These are phyloP conservation scores for Sakesphorus luctuosus DNA, from an alignment of 2,113 vertebrate genomes.

Conservation along the genomic window DNA sequence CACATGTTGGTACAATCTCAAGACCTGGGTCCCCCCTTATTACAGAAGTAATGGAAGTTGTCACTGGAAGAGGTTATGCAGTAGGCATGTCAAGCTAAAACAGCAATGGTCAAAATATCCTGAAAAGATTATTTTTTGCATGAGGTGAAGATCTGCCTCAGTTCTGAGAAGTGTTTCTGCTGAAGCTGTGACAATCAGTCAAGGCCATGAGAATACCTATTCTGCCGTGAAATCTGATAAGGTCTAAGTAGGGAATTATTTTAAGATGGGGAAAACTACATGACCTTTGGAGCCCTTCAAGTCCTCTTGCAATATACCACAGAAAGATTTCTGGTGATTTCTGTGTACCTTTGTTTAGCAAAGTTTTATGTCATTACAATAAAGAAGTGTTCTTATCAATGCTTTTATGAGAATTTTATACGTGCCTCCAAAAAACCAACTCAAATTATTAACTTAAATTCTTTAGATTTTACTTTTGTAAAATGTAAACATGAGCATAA, in stretches of 20 bases:
- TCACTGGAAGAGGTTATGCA: background rate
- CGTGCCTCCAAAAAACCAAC: background rate
- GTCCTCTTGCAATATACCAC: background rate
- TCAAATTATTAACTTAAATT: background rate
- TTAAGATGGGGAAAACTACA: background rate
- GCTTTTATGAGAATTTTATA: background rate
- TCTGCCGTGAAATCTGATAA: background rate
- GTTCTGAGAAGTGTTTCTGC: background rate
- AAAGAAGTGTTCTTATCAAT: background rate
- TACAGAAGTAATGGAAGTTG: background rate
- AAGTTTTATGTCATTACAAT: background rate
- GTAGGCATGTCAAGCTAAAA: background rate
- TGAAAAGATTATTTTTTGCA: background rate
- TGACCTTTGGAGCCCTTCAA: background rate
- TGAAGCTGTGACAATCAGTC: background rate
- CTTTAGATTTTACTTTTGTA: background rate
- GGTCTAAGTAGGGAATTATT: background rate
- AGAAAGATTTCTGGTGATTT: background rate
- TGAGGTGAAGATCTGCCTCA: background rate
- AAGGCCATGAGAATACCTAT: background rate
- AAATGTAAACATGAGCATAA: background rate
- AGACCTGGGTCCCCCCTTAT: background rate
- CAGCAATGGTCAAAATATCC: background rate
- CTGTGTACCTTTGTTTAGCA: background rate
- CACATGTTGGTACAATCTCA: background rate